These are phyloP conservation scores for Lithophane ornitopus DNA, from an alignment of 2,888 invertebrate species.

Conservation along the genomic window DNA sequence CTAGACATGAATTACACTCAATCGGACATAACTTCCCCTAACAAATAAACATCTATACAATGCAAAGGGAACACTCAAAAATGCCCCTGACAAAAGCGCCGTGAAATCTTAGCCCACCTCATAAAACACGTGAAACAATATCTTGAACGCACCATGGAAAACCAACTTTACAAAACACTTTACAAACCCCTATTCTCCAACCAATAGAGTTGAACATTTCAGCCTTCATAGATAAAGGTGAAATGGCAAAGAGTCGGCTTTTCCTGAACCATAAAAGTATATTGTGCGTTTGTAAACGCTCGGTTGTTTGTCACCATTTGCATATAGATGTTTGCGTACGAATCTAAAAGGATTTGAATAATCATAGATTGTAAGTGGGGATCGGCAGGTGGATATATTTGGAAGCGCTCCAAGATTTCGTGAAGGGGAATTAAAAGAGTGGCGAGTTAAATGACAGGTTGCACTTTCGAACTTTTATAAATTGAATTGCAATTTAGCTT, in stretches of 20 bases:
- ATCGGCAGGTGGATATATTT: constrained; percentile 62
- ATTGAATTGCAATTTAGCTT: constrained; percentile 36
- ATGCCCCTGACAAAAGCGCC: constrained; percentile 81
- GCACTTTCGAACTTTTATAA: constrained; percentile 37
- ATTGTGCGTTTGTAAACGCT: constrained; percentile 89
- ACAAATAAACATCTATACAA: constrained; percentile 77
- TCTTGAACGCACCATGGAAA: constrained; percentile 75
- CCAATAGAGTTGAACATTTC: constrained; percentile 59
- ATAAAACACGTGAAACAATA: constrained; percentile 90
- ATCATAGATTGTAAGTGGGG: constrained; percentile 66
- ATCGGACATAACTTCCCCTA: constrained; percentile 76
- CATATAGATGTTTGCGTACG: constrained; percentile 83
- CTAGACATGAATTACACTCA: constrained; percentile 77
- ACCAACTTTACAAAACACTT: constrained; percentile 38
- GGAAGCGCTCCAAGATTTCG: constrained; percentile 53
- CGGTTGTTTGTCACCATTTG: constrained; percentile 89
- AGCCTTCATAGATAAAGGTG: constrained; percentile 40
- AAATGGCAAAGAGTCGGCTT: constrained; percentile 79
- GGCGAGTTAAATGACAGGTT: constrained; percentile 29
- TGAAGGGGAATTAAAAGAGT: constrained; percentile 46
- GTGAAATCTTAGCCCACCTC: constrained; percentile 88
- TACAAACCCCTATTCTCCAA: constrained; percentile 30
- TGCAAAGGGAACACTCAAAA: constrained; percentile 82
- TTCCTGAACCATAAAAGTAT: constrained; percentile 89
- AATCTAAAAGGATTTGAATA: constrained; percentile 72